Percentiles rank a stretch among this genome's conserved stretches.
These are phyloP conservation scores for Beaufortia kweichowensis DNA, from an alignment of 2,113 vertebrate species.

Conservation along the genomic window DNA sequence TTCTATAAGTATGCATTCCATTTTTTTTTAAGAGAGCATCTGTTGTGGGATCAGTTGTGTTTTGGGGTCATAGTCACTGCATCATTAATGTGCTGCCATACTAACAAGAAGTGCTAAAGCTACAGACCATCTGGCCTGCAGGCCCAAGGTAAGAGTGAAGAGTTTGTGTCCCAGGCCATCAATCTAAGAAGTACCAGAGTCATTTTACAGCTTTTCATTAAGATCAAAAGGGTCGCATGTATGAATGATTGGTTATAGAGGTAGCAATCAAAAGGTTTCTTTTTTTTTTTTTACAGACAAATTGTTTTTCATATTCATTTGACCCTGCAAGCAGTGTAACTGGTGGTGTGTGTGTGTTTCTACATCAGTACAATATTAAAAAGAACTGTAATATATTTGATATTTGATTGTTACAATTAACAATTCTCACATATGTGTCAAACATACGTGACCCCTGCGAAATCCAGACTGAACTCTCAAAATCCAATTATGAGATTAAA, in stretches of 20 bases:
- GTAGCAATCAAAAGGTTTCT: background rate
- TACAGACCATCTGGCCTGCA: constrained; percentile 37
- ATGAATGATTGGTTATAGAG: background rate
- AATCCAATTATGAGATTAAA: too few relatives aligned
- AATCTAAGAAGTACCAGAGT: background rate
- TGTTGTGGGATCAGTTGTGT: constrained; percentile 17
- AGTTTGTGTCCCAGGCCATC: constrained; percentile 17
- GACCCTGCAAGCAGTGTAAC: too few relatives aligned
- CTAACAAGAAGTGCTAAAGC: constrained; percentile 23
- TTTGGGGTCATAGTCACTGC: constrained; percentile 11
- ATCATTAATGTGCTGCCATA: constrained; percentile 47
- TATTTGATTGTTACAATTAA: background rate
- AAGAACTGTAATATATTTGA: too few relatives aligned
- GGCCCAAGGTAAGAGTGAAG: background rate
- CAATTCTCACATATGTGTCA: too few relatives aligned
- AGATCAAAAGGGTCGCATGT: background rate
- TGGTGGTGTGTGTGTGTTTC: background rate
- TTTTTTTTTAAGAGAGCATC: background rate
- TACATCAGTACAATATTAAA: background rate
- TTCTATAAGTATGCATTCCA: background rate
- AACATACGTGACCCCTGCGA: background rate
- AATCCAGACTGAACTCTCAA: too few relatives aligned
- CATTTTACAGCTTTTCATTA: constrained; percentile 24
- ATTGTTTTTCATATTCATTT: background rate
- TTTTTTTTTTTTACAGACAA: background rate